A percentile compares a stretch with the other conserved stretches of the same genome.
Evolutionary conservation across 2,113 vertebrate species (phyloP).

Genomic region (Petroica traversi): DNA sequence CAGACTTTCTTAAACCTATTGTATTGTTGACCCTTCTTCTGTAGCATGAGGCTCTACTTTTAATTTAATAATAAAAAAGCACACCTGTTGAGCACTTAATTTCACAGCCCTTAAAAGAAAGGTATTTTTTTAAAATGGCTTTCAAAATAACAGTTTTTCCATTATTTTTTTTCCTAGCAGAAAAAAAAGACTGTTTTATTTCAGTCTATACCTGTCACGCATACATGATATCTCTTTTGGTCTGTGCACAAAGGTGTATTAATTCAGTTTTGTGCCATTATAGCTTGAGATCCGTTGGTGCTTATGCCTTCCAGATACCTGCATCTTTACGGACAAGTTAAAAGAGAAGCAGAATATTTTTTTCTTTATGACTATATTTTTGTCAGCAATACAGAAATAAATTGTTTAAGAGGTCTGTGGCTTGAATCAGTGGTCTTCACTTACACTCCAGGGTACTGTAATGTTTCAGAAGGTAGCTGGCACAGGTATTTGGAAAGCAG

Average conservation of each 20-base stretch:
- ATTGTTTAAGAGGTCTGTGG: not conserved
- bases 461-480: not conserved
- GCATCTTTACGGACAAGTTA: not conserved
- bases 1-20: not conserved
- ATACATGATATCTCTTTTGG: not conserved
- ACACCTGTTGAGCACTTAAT: not conserved
- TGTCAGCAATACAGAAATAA: not conserved
- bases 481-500: not conserved
- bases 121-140: accelerated
- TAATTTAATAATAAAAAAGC: too few relatives aligned
- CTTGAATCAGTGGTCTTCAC: not conserved
- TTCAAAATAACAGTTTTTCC: not conserved
- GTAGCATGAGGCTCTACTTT: not conserved
- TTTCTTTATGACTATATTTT: not conserved
- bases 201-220: not conserved
- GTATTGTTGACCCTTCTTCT: not conserved
- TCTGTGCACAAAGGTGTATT: not conserved
- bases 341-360: not conserved
- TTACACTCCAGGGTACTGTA: not conserved
- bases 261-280: not conserved
- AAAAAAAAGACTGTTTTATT: not conserved
- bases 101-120: not conserved
- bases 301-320: not conserved
- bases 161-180: accelerated
- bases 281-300: not conserved